These are phyloP conservation scores for Yponomeuta plumbellus DNA, from an alignment of 2,888 invertebrate species.

Conservation along the genomic window DNA sequence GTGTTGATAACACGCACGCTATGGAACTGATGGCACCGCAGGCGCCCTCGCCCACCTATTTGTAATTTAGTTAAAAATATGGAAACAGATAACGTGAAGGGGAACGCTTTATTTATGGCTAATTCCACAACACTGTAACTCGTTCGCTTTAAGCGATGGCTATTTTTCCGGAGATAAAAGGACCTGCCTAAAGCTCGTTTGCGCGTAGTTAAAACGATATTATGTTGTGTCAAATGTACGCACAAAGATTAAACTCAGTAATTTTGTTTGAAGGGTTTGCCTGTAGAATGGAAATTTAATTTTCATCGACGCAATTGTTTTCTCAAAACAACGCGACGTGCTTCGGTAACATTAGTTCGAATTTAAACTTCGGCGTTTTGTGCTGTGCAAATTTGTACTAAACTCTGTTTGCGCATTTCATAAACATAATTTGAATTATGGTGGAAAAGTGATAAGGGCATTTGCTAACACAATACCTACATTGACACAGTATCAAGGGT, in stretches of 20 bases:
- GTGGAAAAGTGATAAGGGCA: too few species aligned
- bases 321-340: neutral
- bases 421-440: too few species aligned
- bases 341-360: neutral
- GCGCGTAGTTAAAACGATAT: neutral
- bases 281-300: neutral
- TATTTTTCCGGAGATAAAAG: constrained; percentile 32
- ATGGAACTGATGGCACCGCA: constrained; percentile 53
- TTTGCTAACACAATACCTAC: too few species aligned
- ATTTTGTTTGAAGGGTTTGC: neutral
- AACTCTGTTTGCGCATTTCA: neutral
- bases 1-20: constrained; percentile 68
- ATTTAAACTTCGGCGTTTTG: neutral
- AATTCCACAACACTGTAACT: constrained; percentile 36
- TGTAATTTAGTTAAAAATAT: constrained; percentile 76
- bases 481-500: too few species aligned
- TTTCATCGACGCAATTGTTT: neutral
- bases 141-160: constrained; percentile 26
- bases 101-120: constrained; percentile 48
- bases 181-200: neutral
- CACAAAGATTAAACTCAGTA: too few species aligned
- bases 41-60: constrained; percentile 47
- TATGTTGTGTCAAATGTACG: neutral
- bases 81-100: constrained; percentile 53
- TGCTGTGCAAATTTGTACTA: neutral